Evolutionary conservation across 2,113 vertebrate genomes (phyloP), one percentile per base, ranked within the genome.

Genomic region (Strigops habroptila): DNA sequence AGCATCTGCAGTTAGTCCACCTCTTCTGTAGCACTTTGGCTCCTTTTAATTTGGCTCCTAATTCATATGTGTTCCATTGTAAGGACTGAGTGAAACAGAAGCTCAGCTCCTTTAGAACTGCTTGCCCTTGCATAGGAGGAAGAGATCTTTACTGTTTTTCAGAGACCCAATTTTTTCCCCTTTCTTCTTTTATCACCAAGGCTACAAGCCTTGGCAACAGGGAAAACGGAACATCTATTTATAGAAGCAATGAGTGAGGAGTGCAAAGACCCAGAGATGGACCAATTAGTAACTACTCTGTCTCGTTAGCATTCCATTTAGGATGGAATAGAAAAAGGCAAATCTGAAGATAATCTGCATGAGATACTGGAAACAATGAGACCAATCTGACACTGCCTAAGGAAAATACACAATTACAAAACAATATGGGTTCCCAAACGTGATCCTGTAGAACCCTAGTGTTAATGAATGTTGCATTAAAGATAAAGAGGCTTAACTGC

Each of bases 141-240:
- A 59, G 28, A 91, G 44, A 52, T 87, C 63, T 87, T 71, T 53
- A 51, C 49, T n/a, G 37, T 51, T 91, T 79, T 86, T 73, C 84
- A 82, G 74, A 35, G 64, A 93, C 77, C 19, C 46, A 65, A 7
- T 91, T 94, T 91, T 88, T 39, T 31, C 33, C 33, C 62, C 35
- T 83, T 86, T 75, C 73, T 91, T 96, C 67, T 86, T 93, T 92
- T 90, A 90, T 97, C 95, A 96, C 96, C 96, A 97, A 95, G 95
- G 90, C 90, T 97, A 97, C 94, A 86, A 95, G 87, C 94, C 96
- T 96, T 88, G 93, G 93, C 93, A 97, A 95, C 95, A 88, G 82
- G 74, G 41, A 96, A 95, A 96, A 90, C 5, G 7, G 94, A 91
- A 86, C 43, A 93, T 88, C 83, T 97, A 95, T 97, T 95, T 97